phyloP scores from a whole-genome alignment of 2,113 vertebrate species.

The Anhinga rufa region DNA sequence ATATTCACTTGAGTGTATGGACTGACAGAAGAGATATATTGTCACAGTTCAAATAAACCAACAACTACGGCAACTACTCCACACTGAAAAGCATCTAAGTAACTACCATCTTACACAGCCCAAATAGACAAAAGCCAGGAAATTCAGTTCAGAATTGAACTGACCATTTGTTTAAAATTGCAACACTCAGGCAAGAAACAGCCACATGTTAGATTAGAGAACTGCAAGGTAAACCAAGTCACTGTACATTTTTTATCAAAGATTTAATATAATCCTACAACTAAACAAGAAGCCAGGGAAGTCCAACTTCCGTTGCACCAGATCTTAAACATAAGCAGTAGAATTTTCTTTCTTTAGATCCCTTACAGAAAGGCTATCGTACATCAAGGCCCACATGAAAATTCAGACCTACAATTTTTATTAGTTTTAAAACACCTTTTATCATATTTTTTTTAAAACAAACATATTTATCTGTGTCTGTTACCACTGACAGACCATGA shows the following conservation, averaged over 20 bases:
- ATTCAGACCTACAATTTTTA: neutral
- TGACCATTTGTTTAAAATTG: neutral
- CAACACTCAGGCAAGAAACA: neutral
- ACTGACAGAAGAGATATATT: conserved; percentile 40
- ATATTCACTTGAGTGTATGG: conserved; percentile 19
- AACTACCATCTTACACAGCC: neutral
- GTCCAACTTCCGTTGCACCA: no score
- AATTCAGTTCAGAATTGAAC: neutral
- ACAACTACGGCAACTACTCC: neutral
- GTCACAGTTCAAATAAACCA: conserved; percentile 51
- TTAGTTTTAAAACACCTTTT: neutral
- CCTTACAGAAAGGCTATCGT: neutral
- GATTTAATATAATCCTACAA: neutral
- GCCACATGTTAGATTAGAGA: neutral
- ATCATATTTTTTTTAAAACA: neutral
- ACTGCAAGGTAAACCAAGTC: neutral
- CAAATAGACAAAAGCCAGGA: neutral
- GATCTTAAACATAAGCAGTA: neutral
- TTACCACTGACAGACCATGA: neutral
- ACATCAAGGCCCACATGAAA: neutral
- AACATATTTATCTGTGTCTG: neutral
- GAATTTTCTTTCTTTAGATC: neutral
- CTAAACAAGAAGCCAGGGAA: neutral
- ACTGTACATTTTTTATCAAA: neutral
- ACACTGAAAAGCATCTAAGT: neutral